Percentiles rank a stretch among this genome's conserved stretches.
phyloP scores from a whole-genome alignment of 2,888 invertebrate species.

The Tetragonisca angustula region DNA sequence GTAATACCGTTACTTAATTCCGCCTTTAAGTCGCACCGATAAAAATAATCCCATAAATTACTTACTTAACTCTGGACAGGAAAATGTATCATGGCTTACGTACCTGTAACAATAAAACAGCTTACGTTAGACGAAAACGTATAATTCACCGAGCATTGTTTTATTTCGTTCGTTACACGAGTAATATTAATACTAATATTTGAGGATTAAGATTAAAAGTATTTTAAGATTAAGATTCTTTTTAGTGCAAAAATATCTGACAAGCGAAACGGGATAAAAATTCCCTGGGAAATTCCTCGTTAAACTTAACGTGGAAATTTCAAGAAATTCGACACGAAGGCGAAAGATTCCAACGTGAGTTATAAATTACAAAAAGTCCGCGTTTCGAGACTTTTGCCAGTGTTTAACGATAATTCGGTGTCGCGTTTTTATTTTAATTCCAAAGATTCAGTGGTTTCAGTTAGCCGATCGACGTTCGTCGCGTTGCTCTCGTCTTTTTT shows the following conservation, averaged over 20 bases:
- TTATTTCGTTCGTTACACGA: not conserved
- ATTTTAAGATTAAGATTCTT: too few relatives aligned
- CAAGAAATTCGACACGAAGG: not conserved
- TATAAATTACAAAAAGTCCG: not conserved
- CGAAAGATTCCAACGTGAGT: not conserved
- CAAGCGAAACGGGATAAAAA: not conserved
- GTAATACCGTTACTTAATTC: slow-evolving; percentile 39
- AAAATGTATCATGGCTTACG: slow-evolving; percentile 49
- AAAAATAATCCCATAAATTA: slow-evolving; percentile 56
- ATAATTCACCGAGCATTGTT: not conserved
- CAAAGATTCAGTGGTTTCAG: not conserved
- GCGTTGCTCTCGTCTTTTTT: not conserved
- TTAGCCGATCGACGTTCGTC: not conserved
- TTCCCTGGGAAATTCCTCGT: not conserved
- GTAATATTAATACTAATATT: not conserved
- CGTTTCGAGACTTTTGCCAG: not conserved
- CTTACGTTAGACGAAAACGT: slow-evolving; percentile 20
- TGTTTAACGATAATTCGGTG: not conserved
- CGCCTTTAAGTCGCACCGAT: slow-evolving; percentile 15
- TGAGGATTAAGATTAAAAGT: too few relatives aligned
- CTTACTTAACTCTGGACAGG: slow-evolving; percentile 52
- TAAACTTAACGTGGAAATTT: too few relatives aligned
- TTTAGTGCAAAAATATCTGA: too few relatives aligned
- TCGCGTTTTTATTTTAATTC: not conserved
- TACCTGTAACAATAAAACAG: slow-evolving; percentile 68